Evolutionary conservation across 2,113 vertebrate genomes (phyloP), one percentile per base, ranked within the genome.

Genomic region (Nannobrachium achirus): DNA sequence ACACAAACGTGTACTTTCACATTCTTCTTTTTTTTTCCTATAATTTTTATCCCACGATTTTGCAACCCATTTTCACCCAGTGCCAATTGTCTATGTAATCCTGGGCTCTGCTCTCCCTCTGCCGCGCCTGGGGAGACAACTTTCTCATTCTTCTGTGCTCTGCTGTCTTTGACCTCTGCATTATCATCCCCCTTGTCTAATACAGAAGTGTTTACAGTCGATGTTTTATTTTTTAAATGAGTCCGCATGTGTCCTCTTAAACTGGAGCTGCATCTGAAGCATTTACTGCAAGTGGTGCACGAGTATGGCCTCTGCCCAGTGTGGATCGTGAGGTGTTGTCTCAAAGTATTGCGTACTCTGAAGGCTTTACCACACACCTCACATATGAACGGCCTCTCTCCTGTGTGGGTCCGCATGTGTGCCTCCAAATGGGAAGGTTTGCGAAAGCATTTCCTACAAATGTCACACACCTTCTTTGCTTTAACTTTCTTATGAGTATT

Each of bases 301-400:
- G 75, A n/a, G 7, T 86, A 89, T 1, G 87, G 89, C 10, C 69
- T 88, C 15, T 90, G 86, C 0, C 86, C 89, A 0, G 89, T 90
- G 73, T 89, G 89, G 1, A 79, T 89, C 40, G 84, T 15, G 63
- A 81, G 59, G 61, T 91, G 88, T 7, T 88, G 82, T 58, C 73
- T 79, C 78, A 90, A 73, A 59, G 89, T 89, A 53, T 87, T 83
- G 6, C 67, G 64, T 0, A 80, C 84, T 68, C 86, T 89, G 82
- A 89, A 89, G 52, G 86, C 82, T 1, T 82, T 83, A 0, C 79
- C 85, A 1, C 79, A 88, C 10, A 83, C 63, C 45, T 46, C 68
- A 80, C 86, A 90, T 7, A 38, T 39, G 0, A 86, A 90, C 1
- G 86, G 89, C 10, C 87, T 85, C 79, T 87, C 82, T 1, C 85